Conservation (phyloP, 1,140 invertebrate genomes). For the Hyles euphorbiae region DNA sequence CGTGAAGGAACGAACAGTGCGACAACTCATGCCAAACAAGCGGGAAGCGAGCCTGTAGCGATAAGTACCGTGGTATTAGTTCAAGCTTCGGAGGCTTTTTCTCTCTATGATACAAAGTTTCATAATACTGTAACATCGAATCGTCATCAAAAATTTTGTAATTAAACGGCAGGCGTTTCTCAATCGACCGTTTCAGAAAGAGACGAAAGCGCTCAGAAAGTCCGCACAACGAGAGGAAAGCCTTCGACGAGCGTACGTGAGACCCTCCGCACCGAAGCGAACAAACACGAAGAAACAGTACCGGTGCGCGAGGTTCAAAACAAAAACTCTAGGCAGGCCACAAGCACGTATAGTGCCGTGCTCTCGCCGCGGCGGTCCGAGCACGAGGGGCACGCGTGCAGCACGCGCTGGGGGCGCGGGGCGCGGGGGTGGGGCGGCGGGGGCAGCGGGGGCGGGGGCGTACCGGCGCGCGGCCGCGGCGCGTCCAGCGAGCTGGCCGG, state of each 20-base stretch:
- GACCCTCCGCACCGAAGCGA: slow-evolving; percentile 52
- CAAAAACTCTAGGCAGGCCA: slow-evolving; percentile 76
- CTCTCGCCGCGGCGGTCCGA: slow-evolving; percentile 44
- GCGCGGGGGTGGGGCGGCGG: slow-evolving; percentile 20
- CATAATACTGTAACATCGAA: too few relatives aligned
- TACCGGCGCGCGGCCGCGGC: slow-evolving; percentile 72
- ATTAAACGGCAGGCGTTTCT: neutral
- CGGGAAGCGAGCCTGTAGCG: slow-evolving; percentile 20
- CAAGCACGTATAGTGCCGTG: slow-evolving; percentile 70
- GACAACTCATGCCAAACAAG: slow-evolving; percentile 19
- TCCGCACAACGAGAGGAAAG: slow-evolving; percentile 25
- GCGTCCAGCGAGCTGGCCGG: slow-evolving; percentile 79
- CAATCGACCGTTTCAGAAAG: neutral
- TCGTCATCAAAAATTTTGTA: neutral
- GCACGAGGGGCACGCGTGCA: slow-evolving; percentile 17
- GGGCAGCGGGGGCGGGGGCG: slow-evolving; percentile 36
- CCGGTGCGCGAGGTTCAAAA: slow-evolving; percentile 65
- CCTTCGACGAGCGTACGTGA: slow-evolving; percentile 32
- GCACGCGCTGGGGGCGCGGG: slow-evolving; percentile 19
- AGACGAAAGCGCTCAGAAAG: too few relatives aligned
- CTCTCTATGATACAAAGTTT: neutral
- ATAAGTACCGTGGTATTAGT: slow-evolving; percentile 24
- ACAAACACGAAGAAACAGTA: slow-evolving; percentile 54
- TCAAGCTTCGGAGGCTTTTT: slow-evolving; percentile 22
- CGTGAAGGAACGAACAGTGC: slow-evolving; percentile 8